These are phyloP conservation scores for Barnardius zonarius DNA, from an alignment of 2,113 vertebrate species.

Conservation along the genomic window DNA sequence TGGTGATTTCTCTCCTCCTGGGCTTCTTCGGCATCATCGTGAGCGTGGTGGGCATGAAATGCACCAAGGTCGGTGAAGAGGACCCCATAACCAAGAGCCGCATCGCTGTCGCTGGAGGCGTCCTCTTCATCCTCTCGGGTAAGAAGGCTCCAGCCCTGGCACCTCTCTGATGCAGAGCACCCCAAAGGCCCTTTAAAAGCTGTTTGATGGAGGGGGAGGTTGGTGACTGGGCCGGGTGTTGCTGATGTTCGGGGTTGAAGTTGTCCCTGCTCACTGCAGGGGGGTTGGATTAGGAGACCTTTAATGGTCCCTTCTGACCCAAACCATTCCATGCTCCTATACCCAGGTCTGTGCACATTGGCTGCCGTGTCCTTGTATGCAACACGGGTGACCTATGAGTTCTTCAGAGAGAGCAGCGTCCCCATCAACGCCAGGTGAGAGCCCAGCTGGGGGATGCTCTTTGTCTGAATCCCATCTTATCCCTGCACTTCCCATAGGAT, in stretches of 20 bases:
- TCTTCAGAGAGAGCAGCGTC: slow-evolving; percentile 89
- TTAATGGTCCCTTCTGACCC: not conserved
- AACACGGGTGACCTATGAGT: slow-evolving; percentile 90
- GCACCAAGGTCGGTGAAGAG: slow-evolving; percentile 94
- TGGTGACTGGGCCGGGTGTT: not conserved
- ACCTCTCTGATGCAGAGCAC: not conserved
- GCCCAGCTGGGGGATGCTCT: rapidly evolving
- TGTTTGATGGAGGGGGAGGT: not conserved
- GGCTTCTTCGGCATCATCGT: slow-evolving; percentile 91
- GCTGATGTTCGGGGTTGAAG: not conserved
- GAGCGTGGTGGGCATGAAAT: slow-evolving; percentile 96
- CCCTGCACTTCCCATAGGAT: not conserved
- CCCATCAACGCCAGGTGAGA: slow-evolving; percentile 89
- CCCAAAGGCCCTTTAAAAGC: not conserved
- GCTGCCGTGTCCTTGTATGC: slow-evolving; percentile 94
- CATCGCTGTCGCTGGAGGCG: slow-evolving; percentile 87
- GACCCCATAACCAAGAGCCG: slow-evolving; percentile 88
- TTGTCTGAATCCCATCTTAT: not conserved
- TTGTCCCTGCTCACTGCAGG: not conserved
- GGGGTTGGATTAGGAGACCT: not conserved
- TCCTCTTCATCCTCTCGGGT: slow-evolving; percentile 92
- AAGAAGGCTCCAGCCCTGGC: not conserved
- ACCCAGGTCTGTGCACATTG: slow-evolving; percentile 86
- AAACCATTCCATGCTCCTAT: not conserved
- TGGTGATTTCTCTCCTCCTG: slow-evolving; percentile 93